phyloP scores from a whole-genome alignment of 2,888 invertebrate genomes.

The Melanostoma mellinum region DNA sequence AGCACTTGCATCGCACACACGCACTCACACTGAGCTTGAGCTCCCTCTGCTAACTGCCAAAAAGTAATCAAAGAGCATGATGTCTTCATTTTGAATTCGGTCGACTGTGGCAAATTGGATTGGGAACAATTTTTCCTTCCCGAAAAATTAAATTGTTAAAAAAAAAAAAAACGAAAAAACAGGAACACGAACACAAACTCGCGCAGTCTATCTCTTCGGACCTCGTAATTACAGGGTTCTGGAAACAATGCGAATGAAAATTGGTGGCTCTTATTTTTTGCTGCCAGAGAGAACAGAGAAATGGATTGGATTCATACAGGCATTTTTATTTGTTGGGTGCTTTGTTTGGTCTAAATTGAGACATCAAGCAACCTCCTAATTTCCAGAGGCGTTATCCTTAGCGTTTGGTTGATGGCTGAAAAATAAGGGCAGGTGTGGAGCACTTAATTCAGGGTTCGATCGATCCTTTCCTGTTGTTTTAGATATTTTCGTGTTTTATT shows the following conservation, averaged over 20 bases:
- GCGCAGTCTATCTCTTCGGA: conserved; percentile 27
- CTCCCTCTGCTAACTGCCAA: conserved; percentile 44
- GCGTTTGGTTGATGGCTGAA: conserved; percentile 54
- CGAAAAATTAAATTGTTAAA: conserved; percentile 37
- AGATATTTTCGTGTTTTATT: conserved; percentile 8
- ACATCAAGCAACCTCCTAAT: conserved; percentile 65
- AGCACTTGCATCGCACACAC: conserved; percentile 38
- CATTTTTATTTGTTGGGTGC: background rate
- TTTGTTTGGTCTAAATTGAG: conserved; percentile 63
- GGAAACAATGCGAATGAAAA: conserved; percentile 44
- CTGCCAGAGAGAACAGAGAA: conserved; percentile 18
- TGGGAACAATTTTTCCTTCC: conserved; percentile 61
- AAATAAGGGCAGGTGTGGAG: conserved; percentile 71
- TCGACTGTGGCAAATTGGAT: conserved; percentile 72
- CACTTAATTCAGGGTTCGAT: conserved; percentile 66
- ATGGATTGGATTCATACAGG: background rate
- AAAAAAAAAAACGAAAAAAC: conserved; percentile 18
- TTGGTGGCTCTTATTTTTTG: conserved; percentile 57
- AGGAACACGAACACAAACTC: conserved; percentile 26
- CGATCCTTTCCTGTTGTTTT: conserved; percentile 63
- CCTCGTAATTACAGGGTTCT: conserved; percentile 67
- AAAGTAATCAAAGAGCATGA: conserved; percentile 72
- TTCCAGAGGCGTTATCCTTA: conserved; percentile 70
- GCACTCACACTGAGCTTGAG: background rate
- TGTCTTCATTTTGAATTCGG: conserved; percentile 72